Evolutionary conservation across 2,888 invertebrate species (phyloP).

Genomic region (Stenodera caucasica): DNA sequence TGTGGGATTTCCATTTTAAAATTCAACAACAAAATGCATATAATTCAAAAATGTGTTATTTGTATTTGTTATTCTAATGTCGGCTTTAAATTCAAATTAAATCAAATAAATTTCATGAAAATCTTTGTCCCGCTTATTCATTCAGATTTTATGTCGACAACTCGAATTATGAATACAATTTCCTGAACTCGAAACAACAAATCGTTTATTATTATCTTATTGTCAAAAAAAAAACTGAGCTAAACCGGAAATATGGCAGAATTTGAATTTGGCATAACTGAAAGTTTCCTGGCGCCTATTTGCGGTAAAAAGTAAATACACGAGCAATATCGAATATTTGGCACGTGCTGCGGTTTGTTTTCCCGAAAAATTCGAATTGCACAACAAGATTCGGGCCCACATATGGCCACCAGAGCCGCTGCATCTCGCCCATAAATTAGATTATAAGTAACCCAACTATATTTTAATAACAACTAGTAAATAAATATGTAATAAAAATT

Average conservation of each 20-base stretch:
- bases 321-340: slow-evolving; percentile 18
- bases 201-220: slow-evolving; percentile 4
- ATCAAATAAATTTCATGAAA: slow-evolving; percentile 26
- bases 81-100: slow-evolving; percentile 27
- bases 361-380: slow-evolving; percentile 11
- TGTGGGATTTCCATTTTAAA: slow-evolving; percentile 5
- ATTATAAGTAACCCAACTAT: slow-evolving; percentile 44
- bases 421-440: slow-evolving; percentile 36
- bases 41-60: slow-evolving; percentile 24
- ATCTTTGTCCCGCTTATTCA: slow-evolving; percentile 21
- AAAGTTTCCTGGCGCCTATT: slow-evolving; percentile 6
- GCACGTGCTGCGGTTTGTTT: slow-evolving; percentile 24
- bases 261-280: neutral
- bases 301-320: too few species aligned
- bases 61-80: slow-evolving; percentile 26
- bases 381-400: slow-evolving; percentile 30
- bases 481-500: slow-evolving; percentile 65
- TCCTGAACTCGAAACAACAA: slow-evolving; percentile 26
- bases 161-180: slow-evolving; percentile 37
- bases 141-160: slow-evolving; percentile 23
- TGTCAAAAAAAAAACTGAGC: neutral
- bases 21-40: slow-evolving; percentile 10
- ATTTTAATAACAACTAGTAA: slow-evolving; percentile 56
- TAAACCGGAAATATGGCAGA: neutral
- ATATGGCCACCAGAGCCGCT: slow-evolving; percentile 42